Conservation (phyloP, 2,888 invertebrate species). For the Diaphora mendica region DNA sequence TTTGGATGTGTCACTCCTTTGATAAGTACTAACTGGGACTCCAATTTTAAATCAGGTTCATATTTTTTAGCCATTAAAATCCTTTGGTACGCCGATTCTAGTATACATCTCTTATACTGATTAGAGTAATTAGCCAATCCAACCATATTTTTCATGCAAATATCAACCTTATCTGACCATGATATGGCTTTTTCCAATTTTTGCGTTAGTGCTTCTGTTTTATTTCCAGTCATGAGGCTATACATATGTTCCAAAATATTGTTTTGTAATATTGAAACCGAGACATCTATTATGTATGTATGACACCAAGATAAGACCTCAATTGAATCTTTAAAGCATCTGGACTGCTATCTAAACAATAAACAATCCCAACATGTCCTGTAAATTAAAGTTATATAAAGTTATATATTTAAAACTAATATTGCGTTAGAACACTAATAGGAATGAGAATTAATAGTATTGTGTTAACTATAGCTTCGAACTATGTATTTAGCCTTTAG, state of each 20-base stretch:
- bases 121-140: constrained; percentile 49
- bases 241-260: constrained; percentile 54
- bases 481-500: too few species aligned
- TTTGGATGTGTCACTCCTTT: constrained; percentile 54
- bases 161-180: constrained; percentile 56
- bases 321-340: constrained; percentile 59
- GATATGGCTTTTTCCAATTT: constrained; percentile 42
- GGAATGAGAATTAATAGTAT: constrained; percentile 36
- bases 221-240: constrained; percentile 48
- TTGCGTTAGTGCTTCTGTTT: constrained; percentile 33
- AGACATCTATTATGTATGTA: too few species aligned
- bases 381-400: constrained; percentile 26
- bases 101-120: constrained; percentile 53
- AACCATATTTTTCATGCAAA: constrained; percentile 45
- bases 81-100: constrained; percentile 56
- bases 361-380: constrained; percentile 64
- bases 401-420: neutral
- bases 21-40: constrained; percentile 65
- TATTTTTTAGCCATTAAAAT: constrained; percentile 58
- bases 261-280: constrained; percentile 55
- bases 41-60: constrained; percentile 54
- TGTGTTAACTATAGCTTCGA: too few species aligned
- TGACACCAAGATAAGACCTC: constrained; percentile 57
- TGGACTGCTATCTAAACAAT: constrained; percentile 69
- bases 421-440: constrained; percentile 31